These are phyloP conservation scores for Phortica okadai DNA, from an alignment of 2,888 invertebrate species.

Conservation along the genomic window DNA sequence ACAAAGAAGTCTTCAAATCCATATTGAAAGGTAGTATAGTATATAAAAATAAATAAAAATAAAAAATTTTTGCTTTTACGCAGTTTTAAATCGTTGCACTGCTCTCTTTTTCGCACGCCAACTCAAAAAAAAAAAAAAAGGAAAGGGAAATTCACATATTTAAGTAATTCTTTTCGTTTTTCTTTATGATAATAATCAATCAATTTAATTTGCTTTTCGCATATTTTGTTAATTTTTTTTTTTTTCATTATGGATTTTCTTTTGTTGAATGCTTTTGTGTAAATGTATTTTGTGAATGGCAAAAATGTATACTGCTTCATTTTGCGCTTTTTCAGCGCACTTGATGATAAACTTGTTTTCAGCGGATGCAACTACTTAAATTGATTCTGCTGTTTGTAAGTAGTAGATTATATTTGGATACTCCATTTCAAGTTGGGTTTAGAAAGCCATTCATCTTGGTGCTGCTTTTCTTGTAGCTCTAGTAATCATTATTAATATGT, in stretches of 20 bases:
- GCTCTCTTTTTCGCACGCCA: background rate
- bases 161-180: constrained; percentile 48
- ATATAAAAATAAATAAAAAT: constrained; percentile 23
- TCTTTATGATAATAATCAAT: constrained; percentile 45
- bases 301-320: background rate
- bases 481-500: constrained; percentile 53
- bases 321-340: constrained; percentile 3
- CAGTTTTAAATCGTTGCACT: background rate
- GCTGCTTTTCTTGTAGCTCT: constrained; percentile 43
- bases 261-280: constrained; percentile 23
- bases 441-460: background rate
- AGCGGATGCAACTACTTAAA: background rate
- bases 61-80: constrained; percentile 19
- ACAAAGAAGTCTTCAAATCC: constrained; percentile 68
- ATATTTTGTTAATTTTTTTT: constrained; percentile 42
- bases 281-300: constrained; percentile 10
- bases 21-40: constrained; percentile 49
- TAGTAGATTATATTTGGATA: background rate
- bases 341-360: background rate
- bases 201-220: constrained; percentile 39
- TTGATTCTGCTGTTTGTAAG: constrained; percentile 25
- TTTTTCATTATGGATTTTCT: constrained; percentile 16
- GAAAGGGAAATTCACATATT: constrained; percentile 45
- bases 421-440: background rate
- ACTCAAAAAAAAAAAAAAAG: constrained; percentile 36